Percentiles rank a stretch among this genome's conserved stretches.
Conservation (phyloP, 2,797 vertebrate genomes). For the Pelobates cultripes region DNA sequence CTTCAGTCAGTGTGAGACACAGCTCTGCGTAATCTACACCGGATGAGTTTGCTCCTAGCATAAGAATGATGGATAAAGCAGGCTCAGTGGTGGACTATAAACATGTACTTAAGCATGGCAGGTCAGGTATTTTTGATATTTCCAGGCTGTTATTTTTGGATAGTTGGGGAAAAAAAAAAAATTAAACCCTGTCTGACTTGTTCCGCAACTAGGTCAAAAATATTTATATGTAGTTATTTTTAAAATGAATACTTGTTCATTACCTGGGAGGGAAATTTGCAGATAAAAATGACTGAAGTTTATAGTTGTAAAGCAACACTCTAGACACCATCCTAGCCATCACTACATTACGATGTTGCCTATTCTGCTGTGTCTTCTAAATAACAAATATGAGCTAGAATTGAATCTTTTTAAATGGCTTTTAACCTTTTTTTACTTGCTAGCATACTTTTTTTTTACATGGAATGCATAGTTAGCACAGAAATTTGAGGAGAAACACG, state of each 20-base stretch:
- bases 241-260: slow-evolving; percentile 4
- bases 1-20: slow-evolving; percentile 36
- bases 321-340: too few species aligned
- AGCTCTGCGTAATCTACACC: slow-evolving; percentile 22
- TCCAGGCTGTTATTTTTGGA: slow-evolving; percentile 30
- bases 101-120: slow-evolving; percentile 18
- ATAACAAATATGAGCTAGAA: too few species aligned
- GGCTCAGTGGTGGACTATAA: slow-evolving; percentile 15
- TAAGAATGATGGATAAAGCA: slow-evolving; percentile 15
- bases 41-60: slow-evolving; percentile 15
- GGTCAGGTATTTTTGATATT: slow-evolving; percentile 17
- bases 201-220: slow-evolving; percentile 33
- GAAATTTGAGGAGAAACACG: too few species aligned
- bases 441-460: too few species aligned
- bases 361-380: too few species aligned
- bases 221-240: slow-evolving; percentile 5
- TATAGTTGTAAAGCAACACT: too few species aligned
- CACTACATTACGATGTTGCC: too few species aligned
- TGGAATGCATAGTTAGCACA: too few species aligned
- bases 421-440: too few species aligned
- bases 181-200: slow-evolving; percentile 5
- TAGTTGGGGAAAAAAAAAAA: background rate
- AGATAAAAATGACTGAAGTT: too few species aligned
- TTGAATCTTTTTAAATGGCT: too few species aligned
- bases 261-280: background rate